Conservation (phyloP, 2,888 invertebrate species). For the Chymomyza fuscimana region DNA sequence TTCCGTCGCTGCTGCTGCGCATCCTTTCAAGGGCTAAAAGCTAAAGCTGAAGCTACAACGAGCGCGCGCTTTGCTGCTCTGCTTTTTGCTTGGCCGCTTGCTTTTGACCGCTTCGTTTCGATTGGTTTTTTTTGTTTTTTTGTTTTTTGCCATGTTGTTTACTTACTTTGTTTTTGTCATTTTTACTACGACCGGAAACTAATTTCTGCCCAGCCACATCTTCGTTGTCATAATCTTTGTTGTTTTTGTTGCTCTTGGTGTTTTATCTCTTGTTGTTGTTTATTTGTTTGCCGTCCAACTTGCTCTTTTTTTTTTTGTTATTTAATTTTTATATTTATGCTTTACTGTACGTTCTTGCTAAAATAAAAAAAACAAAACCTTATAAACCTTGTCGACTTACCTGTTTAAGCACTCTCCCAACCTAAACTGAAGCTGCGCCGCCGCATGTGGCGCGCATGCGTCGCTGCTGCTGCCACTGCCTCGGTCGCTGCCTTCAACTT, state of each 20-base stretch:
- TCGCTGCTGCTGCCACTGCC: not conserved
- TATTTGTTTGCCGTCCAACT: slow-evolving; percentile 16
- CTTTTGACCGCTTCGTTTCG: not conserved
- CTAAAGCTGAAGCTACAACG: slow-evolving; percentile 4
- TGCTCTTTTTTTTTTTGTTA: slow-evolving; percentile 8
- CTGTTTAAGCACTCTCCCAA: slow-evolving; percentile 22
- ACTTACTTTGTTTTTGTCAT: slow-evolving; percentile 35
- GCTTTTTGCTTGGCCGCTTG: slow-evolving; percentile 3
- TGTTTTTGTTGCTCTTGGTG: slow-evolving; percentile 33
- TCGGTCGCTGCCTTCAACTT: not conserved
- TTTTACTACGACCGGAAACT: slow-evolving; percentile 75
- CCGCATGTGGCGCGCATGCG: slow-evolving; percentile 13
- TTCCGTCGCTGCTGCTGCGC: slow-evolving; percentile 39
- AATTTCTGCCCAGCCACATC: slow-evolving; percentile 66
- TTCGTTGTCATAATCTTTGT: slow-evolving; percentile 17
- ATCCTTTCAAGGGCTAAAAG: slow-evolving; percentile 58
- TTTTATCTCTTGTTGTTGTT: slow-evolving; percentile 29
- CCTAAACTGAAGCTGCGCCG: not conserved
- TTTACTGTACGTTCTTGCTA: slow-evolving; percentile 2
- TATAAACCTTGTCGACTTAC: slow-evolving; percentile 15
- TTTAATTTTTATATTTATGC: slow-evolving; percentile 12
- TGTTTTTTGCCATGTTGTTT: slow-evolving; percentile 22
- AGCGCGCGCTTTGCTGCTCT: not conserved
- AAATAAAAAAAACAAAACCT: not conserved
- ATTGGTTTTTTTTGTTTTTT: slow-evolving; percentile 11